Conservation (phyloP, 2,888 invertebrate genomes). For the Nysson spinosus region DNA sequence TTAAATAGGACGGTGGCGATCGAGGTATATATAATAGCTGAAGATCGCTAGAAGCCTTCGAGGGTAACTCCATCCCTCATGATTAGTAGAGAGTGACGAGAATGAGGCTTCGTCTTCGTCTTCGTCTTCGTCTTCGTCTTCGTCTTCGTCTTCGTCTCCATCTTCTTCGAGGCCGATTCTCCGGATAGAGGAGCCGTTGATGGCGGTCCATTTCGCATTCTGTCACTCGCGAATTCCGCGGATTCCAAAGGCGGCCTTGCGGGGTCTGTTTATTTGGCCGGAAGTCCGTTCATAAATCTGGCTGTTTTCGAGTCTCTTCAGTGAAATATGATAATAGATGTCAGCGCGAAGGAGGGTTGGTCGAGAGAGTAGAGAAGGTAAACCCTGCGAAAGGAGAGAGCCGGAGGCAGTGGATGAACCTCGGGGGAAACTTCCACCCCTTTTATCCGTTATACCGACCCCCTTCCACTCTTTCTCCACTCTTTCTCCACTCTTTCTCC, state of each 20-base stretch:
- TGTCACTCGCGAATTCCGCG: conserved; percentile 65
- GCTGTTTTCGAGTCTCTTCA: conserved; percentile 70
- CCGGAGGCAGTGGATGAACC: conserved; percentile 30
- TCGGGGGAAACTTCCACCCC: conserved; percentile 43
- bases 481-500: neutral
- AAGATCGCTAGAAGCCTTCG: no score
- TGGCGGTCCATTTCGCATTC: conserved; percentile 69
- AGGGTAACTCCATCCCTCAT: conserved; percentile 8
- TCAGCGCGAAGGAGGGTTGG: conserved; percentile 62
- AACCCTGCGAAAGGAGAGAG: conserved; percentile 51
- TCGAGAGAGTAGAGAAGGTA: conserved; percentile 63
- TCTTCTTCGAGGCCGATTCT: conserved; percentile 41
- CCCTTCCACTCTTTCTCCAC: conserved; percentile 24
- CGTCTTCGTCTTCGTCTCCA: no score
- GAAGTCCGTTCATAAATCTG: conserved; percentile 74
- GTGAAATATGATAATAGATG: conserved; percentile 74
- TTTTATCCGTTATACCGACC: no score
- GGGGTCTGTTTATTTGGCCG: conserved; percentile 71
- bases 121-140: no score
- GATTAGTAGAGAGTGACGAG: conserved; percentile 32
- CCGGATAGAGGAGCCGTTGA: conserved; percentile 31
- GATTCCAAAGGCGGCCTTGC: conserved; percentile 50
- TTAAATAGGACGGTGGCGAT: no score
- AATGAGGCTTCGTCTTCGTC: conserved; percentile 32
- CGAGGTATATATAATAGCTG: no score